Evolutionary conservation across 2,888 invertebrate genomes (phyloP).

Genomic region (Clivina fossor): DNA sequence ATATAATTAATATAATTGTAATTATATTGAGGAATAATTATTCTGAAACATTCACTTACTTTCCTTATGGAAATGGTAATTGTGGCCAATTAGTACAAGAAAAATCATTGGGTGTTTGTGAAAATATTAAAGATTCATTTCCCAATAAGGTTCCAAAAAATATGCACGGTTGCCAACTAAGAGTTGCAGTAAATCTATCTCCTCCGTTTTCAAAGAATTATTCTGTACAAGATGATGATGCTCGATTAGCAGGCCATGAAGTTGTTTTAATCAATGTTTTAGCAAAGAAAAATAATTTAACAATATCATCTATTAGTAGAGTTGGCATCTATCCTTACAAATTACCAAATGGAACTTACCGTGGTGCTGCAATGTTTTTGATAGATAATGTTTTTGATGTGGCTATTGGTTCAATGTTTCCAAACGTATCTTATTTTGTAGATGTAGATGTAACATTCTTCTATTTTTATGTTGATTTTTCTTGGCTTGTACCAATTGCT

Average conservation of each 20-base stretch:
- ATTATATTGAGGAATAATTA: neutral
- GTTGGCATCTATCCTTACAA: neutral
- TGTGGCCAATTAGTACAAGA: neutral
- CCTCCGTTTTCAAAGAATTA: neutral
- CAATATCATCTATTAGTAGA: neutral
- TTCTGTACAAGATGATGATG: neutral
- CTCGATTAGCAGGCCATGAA: neutral
- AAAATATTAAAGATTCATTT: neutral
- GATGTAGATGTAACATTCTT: neutral
- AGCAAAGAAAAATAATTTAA: neutral
- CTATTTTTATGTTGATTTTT: neutral
- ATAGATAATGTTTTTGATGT: neutral
- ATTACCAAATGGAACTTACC: neutral
- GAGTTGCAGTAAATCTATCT: neutral
- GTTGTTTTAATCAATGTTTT: neutral
- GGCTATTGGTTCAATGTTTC: neutral
- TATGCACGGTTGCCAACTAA: constrained; percentile 1
- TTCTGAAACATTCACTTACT: neutral
- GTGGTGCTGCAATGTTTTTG: neutral
- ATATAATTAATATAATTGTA: neutral
- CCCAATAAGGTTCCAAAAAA: neutral
- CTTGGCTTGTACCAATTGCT: neutral
- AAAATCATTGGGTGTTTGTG: neutral
- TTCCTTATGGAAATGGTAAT: constrained; percentile 1
- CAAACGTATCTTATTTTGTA: neutral